phyloP scores from a whole-genome alignment of 2,797 vertebrate species.

The Melanotaenia nigrans region DNA sequence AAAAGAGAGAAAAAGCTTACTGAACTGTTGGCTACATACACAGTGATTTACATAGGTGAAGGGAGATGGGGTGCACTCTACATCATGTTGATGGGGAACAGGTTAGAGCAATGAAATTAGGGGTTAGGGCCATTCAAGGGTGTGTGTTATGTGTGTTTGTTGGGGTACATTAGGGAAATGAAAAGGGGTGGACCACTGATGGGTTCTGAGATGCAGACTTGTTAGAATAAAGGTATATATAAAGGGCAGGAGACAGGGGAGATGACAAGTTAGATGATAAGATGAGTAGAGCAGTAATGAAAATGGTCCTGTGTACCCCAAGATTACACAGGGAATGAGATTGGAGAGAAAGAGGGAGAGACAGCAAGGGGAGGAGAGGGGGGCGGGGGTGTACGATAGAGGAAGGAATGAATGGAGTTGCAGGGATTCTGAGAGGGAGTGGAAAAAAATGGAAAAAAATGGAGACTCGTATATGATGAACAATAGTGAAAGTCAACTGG shows the following conservation, averaged over 20 bases:
- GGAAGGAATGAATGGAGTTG: conserved; percentile 31
- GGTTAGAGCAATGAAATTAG: conserved; percentile 84
- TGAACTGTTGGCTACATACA: conserved; percentile 21
- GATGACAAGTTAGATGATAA: conserved; percentile 75
- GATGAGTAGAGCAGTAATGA: conserved; percentile 75
- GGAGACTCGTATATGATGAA: conserved; percentile 59
- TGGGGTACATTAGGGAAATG: conserved; percentile 86
- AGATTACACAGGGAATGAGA: conserved; percentile 75
- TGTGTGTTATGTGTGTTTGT: conserved; percentile 39
- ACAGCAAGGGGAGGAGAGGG: conserved; percentile 13
- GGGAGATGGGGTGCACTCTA: conserved; percentile 62
- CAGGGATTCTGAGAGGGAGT: conserved; percentile 27
- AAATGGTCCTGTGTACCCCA: conserved; percentile 69
- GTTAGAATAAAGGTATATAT: conserved; percentile 82
- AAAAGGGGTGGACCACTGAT: conserved; percentile 80
- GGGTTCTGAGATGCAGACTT: conserved; percentile 81
- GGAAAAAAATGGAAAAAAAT: conserved; percentile 50
- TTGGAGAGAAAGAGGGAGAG: conserved; percentile 45
- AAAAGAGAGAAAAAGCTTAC: conserved; percentile 18
- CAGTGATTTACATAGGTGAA: conserved; percentile 85
- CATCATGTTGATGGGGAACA: conserved; percentile 79
- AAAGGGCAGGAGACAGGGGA: conserved; percentile 68
- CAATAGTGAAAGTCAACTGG: conserved; percentile 52
- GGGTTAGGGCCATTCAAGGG: conserved; percentile 64
- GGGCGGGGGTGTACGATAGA: conserved; percentile 11